These are phyloP conservation scores for Eulemur mongoz DNA, from an alignment of 2,797 vertebrate species.

Conservation along the genomic window DNA sequence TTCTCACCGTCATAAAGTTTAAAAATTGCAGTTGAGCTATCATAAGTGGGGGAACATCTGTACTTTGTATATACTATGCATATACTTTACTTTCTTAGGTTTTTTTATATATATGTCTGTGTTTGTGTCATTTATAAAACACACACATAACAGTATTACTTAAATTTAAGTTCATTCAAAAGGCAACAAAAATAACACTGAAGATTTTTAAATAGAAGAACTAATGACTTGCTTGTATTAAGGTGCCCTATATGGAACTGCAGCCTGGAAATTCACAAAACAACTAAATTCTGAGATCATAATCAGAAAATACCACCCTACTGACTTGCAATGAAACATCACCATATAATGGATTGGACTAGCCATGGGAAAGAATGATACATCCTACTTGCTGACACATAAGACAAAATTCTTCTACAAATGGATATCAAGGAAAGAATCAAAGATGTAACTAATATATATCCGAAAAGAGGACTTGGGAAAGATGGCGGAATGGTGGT, in stretches of 20 bases:
- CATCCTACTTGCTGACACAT: background rate
- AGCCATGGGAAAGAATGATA: background rate
- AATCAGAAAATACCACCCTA: background rate
- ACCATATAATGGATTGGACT: background rate
- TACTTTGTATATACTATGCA: background rate
- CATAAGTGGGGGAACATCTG: background rate
- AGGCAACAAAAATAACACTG: background rate
- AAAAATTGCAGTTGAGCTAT: background rate
- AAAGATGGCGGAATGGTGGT: too few relatives aligned
- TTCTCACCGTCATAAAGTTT: background rate
- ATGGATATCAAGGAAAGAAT: background rate
- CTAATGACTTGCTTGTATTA: background rate
- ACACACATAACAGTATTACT: background rate
- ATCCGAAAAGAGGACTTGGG: conserved; percentile 24
- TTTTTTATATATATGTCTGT: background rate
- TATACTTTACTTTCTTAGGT: background rate
- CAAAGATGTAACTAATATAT: background rate
- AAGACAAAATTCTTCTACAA: background rate
- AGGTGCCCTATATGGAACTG: background rate
- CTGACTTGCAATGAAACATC: background rate
- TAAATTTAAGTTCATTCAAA: background rate
- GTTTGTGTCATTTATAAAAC: background rate
- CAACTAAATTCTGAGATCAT: background rate
- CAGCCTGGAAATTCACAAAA: background rate
- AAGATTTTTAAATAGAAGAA: background rate